These are phyloP conservation scores for Stenchaetothrips biformis DNA, from an alignment of 2,888 invertebrate species.

Conservation along the genomic window DNA sequence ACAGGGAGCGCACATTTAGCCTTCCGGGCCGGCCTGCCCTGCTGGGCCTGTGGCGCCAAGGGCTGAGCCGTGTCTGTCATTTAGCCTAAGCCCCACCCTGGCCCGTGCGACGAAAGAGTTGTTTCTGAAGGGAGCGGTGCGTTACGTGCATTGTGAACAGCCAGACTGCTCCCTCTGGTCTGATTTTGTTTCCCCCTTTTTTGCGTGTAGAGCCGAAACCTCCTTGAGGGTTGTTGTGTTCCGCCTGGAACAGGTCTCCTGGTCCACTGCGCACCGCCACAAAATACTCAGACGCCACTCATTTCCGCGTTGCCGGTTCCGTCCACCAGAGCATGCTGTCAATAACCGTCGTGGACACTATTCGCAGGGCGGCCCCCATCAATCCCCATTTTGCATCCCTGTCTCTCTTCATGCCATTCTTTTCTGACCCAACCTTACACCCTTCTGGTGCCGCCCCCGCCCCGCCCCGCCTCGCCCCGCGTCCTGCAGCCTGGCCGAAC, in stretches of 20 bases:
- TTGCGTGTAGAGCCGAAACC: not conserved
- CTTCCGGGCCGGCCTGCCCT: not conserved
- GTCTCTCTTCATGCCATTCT: not conserved
- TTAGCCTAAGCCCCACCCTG: slow-evolving; percentile 3
- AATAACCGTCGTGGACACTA: not conserved
- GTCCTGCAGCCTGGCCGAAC: not conserved
- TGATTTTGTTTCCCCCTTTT: no score
- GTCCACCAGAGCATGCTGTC: no score
- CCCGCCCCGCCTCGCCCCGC: not conserved
- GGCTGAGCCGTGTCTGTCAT: not conserved
- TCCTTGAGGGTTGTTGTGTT: no score
- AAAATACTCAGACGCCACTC: no score
- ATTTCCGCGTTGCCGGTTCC: not conserved
- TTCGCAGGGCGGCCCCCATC: no score
- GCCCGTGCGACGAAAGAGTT: not conserved
- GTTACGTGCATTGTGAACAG: no score
- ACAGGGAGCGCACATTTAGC: no score
- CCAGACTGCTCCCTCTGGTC: no score
- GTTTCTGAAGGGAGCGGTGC: no score
- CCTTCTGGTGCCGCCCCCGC: not conserved
- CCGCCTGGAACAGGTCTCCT: no score
- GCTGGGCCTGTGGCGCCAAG: not conserved
- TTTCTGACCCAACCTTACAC: not conserved
- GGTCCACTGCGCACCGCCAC: no score
- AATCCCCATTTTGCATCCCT: not conserved